A percentile compares a stretch with the other conserved stretches of the same genome.
These are phyloP conservation scores for Cnemophilus loriae DNA, from an alignment of 2,113 vertebrate species.

Conservation along the genomic window DNA sequence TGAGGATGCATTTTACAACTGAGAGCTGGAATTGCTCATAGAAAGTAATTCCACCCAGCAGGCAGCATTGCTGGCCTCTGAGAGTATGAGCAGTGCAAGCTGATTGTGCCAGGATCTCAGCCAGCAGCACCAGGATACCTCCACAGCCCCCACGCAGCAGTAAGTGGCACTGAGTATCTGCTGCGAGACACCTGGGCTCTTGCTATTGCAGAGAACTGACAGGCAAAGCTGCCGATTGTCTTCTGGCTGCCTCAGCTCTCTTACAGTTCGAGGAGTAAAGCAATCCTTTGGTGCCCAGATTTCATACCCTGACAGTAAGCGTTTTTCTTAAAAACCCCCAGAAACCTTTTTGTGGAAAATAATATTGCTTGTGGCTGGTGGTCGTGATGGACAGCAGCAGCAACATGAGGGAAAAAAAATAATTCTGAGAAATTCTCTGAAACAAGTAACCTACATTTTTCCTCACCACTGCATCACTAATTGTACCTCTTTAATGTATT, in stretches of 20 bases:
- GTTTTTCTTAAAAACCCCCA: background rate
- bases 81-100: background rate
- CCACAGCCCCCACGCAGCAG: background rate
- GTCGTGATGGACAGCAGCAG: background rate
- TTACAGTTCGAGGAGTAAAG: background rate
- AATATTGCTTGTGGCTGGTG: background rate
- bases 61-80: background rate
- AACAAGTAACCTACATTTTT: background rate
- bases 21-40: background rate
- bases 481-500: background rate
- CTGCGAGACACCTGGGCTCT: background rate
- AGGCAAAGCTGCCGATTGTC: background rate
- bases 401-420: background rate
- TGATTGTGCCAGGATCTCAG: background rate
- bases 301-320: background rate
- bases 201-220: background rate
- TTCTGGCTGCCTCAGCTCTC: background rate
- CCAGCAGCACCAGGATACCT: fast-evolving
- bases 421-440: background rate
- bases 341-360: background rate
- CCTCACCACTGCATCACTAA: background rate
- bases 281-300: background rate
- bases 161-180: background rate
- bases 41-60: background rate
- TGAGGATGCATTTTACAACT: background rate